phyloP scores from a whole-genome alignment of 2,888 invertebrate species.

The Dyspetes luteomarginatus region DNA sequence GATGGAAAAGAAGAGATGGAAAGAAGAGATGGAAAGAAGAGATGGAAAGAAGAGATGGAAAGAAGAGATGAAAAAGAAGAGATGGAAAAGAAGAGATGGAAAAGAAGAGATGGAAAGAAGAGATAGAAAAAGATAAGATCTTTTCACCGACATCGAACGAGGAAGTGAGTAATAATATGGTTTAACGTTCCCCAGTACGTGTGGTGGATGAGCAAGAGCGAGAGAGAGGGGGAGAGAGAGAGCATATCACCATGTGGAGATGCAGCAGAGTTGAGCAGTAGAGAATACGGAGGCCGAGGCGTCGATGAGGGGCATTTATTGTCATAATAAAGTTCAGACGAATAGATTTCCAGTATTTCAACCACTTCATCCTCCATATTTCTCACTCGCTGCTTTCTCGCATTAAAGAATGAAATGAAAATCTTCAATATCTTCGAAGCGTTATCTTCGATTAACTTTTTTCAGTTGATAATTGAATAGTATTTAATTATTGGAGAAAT shows the following conservation, averaged over 20 bases:
- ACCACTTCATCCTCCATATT: not conserved
- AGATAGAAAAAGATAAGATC: not conserved
- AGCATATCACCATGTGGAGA: conserved; percentile 29
- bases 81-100: not conserved
- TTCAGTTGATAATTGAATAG: not conserved
- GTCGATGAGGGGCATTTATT: conserved; percentile 55
- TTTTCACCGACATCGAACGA: conserved; percentile 57
- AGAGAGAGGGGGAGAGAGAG: conserved; percentile 6
- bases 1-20: conserved; percentile 9
- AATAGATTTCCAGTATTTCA: conserved; percentile 26
- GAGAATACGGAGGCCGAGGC: conserved; percentile 44
- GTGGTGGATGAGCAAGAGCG: conserved; percentile 30
- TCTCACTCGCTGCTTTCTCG: not conserved
- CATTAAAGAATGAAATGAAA: no score
- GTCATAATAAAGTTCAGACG: conserved; percentile 41
- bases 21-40: no score
- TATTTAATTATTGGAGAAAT: not conserved
- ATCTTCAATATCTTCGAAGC: no score
- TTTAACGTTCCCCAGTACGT: conserved; percentile 59
- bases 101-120: not conserved
- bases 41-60: no score
- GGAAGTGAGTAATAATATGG: conserved; percentile 65
- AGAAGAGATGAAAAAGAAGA: conserved; percentile 8
- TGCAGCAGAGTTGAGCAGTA: conserved; percentile 61
- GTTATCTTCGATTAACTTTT: not conserved